Evolutionary conservation across 2,888 invertebrate species (phyloP), one percentile per base, ranked within the genome.

Genomic region (Diaprepes abbreviatus): DNA sequence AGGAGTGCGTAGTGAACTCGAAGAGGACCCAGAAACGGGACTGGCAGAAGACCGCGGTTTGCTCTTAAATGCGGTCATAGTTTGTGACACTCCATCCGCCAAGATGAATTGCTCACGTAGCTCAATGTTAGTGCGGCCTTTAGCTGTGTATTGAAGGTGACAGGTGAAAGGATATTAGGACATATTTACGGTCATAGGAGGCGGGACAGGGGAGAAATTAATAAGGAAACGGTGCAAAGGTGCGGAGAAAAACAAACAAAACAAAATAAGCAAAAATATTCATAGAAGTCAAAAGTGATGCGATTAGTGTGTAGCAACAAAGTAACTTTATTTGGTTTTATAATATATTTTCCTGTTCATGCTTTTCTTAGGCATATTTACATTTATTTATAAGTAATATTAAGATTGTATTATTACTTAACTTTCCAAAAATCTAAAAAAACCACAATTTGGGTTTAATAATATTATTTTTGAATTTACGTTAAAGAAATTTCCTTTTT

Each of bases 51-150:
- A 92, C 84, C 94, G 93, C 48, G 24, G 24, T 88, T 96, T 96
- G 84, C 97, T 92, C 88, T 94, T 94, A 91, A 99, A 99, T 82
- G 96, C 95, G 83, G 97, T 93, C 97, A 99, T 98, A 85, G 95
- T 95, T 90, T 99, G 98, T 85, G 96, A 95, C 79, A 97, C 97
- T 84, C 98, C 98, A 85, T 97, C 95, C 81, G 98, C 97, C 89
- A 98, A 89, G 86, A 97, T 96, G 90, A 98, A 98, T 89, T 97
- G 96, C 88, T 98, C 98, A 84, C 98, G 92, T 84, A 99, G 92
- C 89, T 98, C 98, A 89, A 98, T 95, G 91, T 99, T 99, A 87
- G 98, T 98, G 88, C 98, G 94, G 89, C 98, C 98, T 90, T 98
- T 97, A 89, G 98, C 98, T 98, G 87, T 78, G 72, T 67, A 67